A percentile compares a stretch with the other conserved stretches of the same genome.
phyloP scores from a whole-genome alignment of 2,888 invertebrate genomes.

The Physocephala rufipes region DNA sequence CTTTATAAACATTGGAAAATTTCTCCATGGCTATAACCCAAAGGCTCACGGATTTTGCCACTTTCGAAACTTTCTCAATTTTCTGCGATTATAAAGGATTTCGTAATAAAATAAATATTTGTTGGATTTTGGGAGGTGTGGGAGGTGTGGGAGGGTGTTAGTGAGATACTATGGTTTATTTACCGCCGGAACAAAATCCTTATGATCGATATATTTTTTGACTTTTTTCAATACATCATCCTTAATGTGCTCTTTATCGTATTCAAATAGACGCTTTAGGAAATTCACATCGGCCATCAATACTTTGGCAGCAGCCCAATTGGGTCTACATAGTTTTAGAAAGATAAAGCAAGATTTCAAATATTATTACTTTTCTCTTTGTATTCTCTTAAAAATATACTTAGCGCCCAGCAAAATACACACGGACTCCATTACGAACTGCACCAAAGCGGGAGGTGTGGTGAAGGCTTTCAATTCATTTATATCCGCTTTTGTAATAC shows the following conservation, averaged over 20 bases:
- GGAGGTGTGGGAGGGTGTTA: background rate
- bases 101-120: background rate
- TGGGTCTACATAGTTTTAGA: conserved; percentile 80
- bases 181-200: conserved; percentile 84
- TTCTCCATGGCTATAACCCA: conserved; percentile 93
- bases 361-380: background rate
- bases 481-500: conserved; percentile 89
- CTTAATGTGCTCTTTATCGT: conserved; percentile 86
- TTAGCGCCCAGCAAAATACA: conserved; percentile 84
- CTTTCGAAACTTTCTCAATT: conserved; percentile 86
- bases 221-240: conserved; percentile 80
- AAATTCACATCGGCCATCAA: conserved; percentile 86
- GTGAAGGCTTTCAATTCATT: conserved; percentile 89
- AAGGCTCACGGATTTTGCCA: conserved; percentile 88
- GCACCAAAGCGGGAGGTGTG: conserved; percentile 86
- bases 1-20: conserved; percentile 85
- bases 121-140: background rate
- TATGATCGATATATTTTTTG: conserved; percentile 83
- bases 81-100: conserved; percentile 59
- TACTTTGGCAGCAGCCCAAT: conserved; percentile 86
- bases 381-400: conserved; percentile 67
- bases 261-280: conserved; percentile 81
- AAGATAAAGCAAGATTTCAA: background rate
- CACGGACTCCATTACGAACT: conserved; percentile 92
- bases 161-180: conserved; percentile 36